Percentiles rank a stretch among this genome's conserved stretches.
Conservation (phyloP, 1,140 invertebrate species). For the Diuraphis noxia region DNA sequence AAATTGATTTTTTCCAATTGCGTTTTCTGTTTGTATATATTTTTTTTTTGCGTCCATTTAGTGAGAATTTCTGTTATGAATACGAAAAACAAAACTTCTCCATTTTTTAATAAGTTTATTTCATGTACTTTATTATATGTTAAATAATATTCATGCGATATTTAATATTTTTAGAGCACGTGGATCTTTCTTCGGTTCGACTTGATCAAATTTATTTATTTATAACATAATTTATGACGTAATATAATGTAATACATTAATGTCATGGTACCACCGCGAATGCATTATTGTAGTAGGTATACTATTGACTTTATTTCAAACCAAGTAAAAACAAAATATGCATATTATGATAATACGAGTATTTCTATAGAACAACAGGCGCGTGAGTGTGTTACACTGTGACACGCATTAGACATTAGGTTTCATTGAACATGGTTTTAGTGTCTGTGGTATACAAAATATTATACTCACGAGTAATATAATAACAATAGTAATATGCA, state of each 20-base stretch:
- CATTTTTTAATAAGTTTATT: neutral
- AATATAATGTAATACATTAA: neutral
- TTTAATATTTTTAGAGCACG: neutral
- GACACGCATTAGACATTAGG: neutral
- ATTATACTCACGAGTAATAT: neutral
- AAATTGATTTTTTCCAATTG: no score
- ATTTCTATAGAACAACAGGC: no score
- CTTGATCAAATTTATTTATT: neutral
- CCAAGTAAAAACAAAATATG: neutral
- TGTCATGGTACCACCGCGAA: neutral
- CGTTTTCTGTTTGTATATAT: neutral
- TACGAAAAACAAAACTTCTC: no score
- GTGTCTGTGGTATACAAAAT: neutral
- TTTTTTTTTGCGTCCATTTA: neutral
- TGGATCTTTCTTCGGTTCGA: neutral
- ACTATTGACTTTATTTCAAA: neutral
- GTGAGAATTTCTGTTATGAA: neutral
- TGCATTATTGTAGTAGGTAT: neutral
- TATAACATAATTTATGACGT: neutral
- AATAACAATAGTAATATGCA: neutral
- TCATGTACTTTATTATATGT: neutral
- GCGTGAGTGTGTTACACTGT: neutral
- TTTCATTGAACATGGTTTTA: neutral
- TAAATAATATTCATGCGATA: neutral
- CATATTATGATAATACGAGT: neutral